phyloP scores from a whole-genome alignment of 2,113 vertebrate species.

The Semicossyphus pulcher region DNA sequence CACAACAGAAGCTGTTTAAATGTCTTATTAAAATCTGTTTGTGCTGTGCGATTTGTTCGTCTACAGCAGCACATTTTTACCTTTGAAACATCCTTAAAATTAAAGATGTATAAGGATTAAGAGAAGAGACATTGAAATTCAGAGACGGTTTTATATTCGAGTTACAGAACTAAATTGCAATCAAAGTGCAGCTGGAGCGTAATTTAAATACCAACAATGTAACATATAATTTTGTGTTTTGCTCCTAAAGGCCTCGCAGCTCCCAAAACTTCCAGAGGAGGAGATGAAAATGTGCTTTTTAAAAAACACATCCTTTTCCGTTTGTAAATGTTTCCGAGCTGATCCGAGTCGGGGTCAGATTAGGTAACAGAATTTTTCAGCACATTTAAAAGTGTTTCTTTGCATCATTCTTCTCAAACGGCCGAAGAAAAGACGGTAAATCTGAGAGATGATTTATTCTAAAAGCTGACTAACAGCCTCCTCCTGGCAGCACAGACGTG shows the following conservation, averaged over 20 bases:
- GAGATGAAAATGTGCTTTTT: accelerated
- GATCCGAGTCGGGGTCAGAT: slow-evolving; percentile 19
- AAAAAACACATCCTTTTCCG: background rate
- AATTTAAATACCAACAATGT: background rate
- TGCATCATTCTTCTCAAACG: too few relatives aligned
- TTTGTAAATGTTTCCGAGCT: background rate
- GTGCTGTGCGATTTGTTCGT: background rate
- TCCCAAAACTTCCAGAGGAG: background rate
- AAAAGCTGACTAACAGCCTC: background rate
- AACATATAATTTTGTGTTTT: background rate
- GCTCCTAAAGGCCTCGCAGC: background rate
- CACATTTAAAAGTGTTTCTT: too few relatives aligned
- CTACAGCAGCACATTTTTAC: too few relatives aligned
- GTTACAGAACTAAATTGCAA: background rate
- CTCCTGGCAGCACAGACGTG: slow-evolving; percentile 8
- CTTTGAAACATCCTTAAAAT: background rate
- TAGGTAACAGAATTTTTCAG: slow-evolving; percentile 2
- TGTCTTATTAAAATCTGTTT: background rate
- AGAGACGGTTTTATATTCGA: background rate
- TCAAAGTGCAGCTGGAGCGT: background rate
- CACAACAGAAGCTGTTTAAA: background rate
- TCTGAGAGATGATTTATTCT: background rate
- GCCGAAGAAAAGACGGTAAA: too few relatives aligned
- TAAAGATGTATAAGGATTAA: background rate
- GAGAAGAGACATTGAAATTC: background rate